A percentile compares a stretch with the other conserved stretches of the same genome.
Conservation (phyloP, 2,888 invertebrate genomes). For the Zelleria hepariella region DNA sequence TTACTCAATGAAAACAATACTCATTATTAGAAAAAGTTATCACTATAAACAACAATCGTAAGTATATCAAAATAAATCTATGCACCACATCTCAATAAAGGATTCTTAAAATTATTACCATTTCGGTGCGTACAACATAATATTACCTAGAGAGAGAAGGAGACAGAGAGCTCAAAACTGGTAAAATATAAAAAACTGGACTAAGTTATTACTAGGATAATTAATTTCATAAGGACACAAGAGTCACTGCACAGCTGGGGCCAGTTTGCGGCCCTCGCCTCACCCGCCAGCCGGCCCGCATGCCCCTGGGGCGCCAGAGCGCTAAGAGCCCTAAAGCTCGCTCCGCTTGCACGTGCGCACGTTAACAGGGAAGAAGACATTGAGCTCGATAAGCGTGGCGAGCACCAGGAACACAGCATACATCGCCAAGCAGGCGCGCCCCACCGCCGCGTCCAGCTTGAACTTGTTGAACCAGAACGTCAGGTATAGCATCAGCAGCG, state of each 20-base stretch:
- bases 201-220: not conserved
- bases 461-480: slow-evolving; percentile 91
- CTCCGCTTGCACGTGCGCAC: slow-evolving; percentile 84
- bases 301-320: no score
- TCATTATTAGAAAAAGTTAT: not conserved
- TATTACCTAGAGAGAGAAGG: not conserved
- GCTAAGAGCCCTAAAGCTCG: no score
- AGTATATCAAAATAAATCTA: not conserved
- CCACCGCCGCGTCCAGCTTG: slow-evolving; percentile 87
- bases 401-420: slow-evolving; percentile 89
- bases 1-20: not conserved
- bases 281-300: not conserved
- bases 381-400: slow-evolving; percentile 92
- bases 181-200: not conserved
- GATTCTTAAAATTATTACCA: not conserved
- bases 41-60: not conserved
- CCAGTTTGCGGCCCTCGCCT: not conserved
- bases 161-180: slow-evolving; percentile 7
- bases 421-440: slow-evolving; percentile 86
- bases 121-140: not conserved
- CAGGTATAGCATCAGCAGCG: slow-evolving; percentile 85
- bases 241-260: not conserved
- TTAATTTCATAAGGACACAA: not conserved
- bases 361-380: slow-evolving; percentile 93
- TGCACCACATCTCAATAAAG: not conserved